These are phyloP conservation scores for Formica selysi DNA, from an alignment of 1,140 invertebrate genomes.

Conservation along the genomic window DNA sequence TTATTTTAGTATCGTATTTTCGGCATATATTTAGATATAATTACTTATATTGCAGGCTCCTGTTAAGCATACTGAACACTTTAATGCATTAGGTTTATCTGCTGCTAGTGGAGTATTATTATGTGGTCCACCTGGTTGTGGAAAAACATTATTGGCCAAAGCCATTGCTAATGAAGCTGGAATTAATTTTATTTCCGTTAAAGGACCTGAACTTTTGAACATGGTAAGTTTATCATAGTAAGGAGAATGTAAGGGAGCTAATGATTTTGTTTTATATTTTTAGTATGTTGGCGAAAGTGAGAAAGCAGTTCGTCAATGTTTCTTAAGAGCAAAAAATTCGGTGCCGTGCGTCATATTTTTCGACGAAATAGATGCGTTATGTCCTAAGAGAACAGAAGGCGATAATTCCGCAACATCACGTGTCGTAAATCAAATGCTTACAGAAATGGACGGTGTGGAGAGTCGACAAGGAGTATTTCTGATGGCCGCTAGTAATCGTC, in stretches of 20 bases:
- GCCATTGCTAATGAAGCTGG: constrained; percentile 98
- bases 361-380: constrained; percentile 99
- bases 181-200: constrained; percentile 98
- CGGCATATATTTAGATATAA: constrained; percentile 3
- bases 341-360: constrained; percentile 99
- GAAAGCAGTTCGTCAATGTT: constrained; percentile 97
- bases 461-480: constrained; percentile 96
- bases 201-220: constrained; percentile 98
- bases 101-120: constrained; percentile 95
- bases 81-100: constrained; percentile 92
- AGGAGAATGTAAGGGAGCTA: not conserved
- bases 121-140: constrained; percentile 97
- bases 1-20: not conserved
- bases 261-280: constrained; percentile 49
- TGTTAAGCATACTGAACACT: constrained; percentile 94
- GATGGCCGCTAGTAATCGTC: constrained; percentile 98
- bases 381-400: constrained; percentile 94
- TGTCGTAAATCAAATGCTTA: constrained; percentile 98
- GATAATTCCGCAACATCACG: constrained; percentile 91
- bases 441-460: constrained; percentile 99
- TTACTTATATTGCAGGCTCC: constrained; percentile 90
- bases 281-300: constrained; percentile 99
- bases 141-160: constrained; percentile 97
- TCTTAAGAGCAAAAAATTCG: constrained; percentile 97
- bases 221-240: constrained; percentile 89